phyloP scores from a whole-genome alignment of 1,140 invertebrate genomes.

The Nephila pilipes region DNA sequence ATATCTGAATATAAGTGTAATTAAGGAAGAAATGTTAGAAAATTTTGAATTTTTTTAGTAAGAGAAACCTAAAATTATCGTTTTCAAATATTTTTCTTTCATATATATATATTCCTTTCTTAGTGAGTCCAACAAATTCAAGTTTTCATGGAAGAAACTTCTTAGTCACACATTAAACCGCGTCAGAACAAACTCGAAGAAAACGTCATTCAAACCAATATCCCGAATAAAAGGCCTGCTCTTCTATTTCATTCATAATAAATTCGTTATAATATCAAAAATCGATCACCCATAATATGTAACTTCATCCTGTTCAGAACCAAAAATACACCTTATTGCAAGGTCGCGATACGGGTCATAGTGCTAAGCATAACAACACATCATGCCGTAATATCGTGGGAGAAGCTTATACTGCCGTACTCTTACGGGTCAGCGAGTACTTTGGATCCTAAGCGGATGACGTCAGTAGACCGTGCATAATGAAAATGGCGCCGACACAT shows the following conservation, averaged over 20 bases:
- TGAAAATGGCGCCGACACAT: constrained; percentile 56
- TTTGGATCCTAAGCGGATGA: constrained; percentile 41
- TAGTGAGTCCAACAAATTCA: too few species aligned
- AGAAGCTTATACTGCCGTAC: constrained; percentile 4
- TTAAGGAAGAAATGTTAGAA: too few species aligned
- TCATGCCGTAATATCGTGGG: constrained; percentile 49
- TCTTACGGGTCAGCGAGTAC: constrained; percentile 14
- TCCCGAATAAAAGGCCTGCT: background rate
- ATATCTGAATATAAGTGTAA: too few species aligned
- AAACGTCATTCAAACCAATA: background rate
- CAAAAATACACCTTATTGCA: constrained; percentile 18
- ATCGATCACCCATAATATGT: constrained; percentile 27
- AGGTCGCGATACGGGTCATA: constrained; percentile 37
- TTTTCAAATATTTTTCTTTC: too few species aligned
- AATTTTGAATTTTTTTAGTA: too few species aligned
- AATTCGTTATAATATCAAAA: constrained; percentile 23
- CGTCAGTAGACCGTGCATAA: constrained; percentile 46
- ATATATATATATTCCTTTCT: too few species aligned
- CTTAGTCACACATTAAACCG: background rate
- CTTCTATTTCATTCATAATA: background rate
- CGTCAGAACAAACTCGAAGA: background rate
- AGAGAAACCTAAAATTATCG: too few species aligned
- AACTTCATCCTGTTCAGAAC: constrained; percentile 12
- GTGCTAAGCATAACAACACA: background rate
- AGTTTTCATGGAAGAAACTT: too few species aligned